phyloP scores from a whole-genome alignment of 2,888 invertebrate genomes.

The Clusia tigrina region DNA sequence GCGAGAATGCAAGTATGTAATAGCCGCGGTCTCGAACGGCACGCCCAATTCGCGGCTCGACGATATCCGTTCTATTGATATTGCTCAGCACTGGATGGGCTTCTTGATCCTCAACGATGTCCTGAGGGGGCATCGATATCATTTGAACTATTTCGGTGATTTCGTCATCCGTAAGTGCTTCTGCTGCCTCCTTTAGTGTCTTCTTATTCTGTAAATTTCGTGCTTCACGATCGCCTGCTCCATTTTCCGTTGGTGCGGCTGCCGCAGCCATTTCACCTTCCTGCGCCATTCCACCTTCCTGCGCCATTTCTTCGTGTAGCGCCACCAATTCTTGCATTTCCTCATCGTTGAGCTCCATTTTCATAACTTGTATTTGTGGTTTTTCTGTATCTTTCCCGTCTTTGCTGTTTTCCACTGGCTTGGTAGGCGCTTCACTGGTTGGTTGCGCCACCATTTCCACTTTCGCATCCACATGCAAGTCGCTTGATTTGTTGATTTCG shows the following conservation, averaged over 20 bases:
- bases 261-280: not conserved
- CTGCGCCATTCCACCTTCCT: not conserved
- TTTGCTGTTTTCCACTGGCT: not conserved
- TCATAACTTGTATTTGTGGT: constrained; percentile 22
- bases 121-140: constrained; percentile 34
- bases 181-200: constrained; percentile 21
- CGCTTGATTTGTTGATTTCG: constrained; percentile 1
- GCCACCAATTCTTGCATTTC: constrained; percentile 30
- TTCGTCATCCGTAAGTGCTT: constrained; percentile 36
- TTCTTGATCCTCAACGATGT: constrained; percentile 28
- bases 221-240: constrained; percentile 4
- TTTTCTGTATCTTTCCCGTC: not conserved
- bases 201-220: constrained; percentile 26
- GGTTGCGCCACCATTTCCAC: constrained; percentile 21
- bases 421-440: not conserved
- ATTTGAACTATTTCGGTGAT: constrained; percentile 38
- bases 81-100: not conserved
- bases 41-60: constrained; percentile 23
- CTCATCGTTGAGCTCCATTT: constrained; percentile 30
- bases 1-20: constrained; percentile 37
- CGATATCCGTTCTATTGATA: not conserved
- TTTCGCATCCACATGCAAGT: not conserved
- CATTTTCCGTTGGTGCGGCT: too few relatives aligned
- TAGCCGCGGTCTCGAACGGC: constrained; percentile 29
- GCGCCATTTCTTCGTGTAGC: constrained; percentile 26